Percentiles rank a stretch among this genome's conserved stretches.
These are phyloP conservation scores for Zophobas atratus DNA, from an alignment of 1,140 invertebrate species.

Conservation along the genomic window DNA sequence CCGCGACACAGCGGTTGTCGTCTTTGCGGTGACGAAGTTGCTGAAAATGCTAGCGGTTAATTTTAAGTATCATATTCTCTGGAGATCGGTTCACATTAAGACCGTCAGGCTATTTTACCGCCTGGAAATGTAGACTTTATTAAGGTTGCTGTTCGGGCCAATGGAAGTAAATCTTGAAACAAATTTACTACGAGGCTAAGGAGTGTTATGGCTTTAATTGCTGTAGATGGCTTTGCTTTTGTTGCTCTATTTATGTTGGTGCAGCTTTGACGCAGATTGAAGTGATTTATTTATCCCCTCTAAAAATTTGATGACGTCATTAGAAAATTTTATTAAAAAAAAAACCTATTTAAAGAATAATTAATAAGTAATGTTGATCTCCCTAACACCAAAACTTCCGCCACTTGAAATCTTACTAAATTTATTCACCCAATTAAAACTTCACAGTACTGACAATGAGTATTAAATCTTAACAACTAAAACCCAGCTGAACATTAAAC, in stretches of 20 bases:
- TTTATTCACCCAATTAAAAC: no score
- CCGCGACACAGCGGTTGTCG: background rate
- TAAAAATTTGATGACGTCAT: no score
- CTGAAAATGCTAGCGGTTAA: conserved; percentile 4
- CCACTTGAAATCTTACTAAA: no score
- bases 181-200: background rate
- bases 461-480: no score
- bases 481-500: no score
- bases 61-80: conserved; percentile 7
- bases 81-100: conserved; percentile 11
- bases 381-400: no score
- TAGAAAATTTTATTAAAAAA: no score
- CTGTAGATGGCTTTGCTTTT: background rate
- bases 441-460: no score
- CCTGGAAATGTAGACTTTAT: background rate
- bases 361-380: no score
- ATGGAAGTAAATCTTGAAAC: background rate
- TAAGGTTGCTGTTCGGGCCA: background rate
- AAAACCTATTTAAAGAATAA: no score
- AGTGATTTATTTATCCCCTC: no score
- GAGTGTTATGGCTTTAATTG: background rate
- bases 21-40: background rate
- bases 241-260: background rate
- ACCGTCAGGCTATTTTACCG: background rate
- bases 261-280: background rate